Percentiles rank a stretch among this genome's conserved stretches.
Evolutionary conservation across 2,888 invertebrate genomes (phyloP).

Genomic region (Heliconius cydno): DNA sequence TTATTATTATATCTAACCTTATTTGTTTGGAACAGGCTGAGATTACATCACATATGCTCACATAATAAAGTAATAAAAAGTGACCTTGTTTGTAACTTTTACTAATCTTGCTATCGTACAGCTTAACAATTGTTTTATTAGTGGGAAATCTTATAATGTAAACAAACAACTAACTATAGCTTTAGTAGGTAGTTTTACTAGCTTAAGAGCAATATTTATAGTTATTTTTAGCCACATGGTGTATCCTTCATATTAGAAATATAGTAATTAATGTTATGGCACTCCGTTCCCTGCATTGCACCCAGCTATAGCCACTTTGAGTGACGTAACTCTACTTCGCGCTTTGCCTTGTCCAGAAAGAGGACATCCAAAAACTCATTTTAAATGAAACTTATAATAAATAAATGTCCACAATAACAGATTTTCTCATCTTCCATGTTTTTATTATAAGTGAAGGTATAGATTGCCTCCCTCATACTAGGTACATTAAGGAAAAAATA

Average conservation of each 20-base stretch:
- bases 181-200: background rate
- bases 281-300: too few species aligned
- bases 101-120: background rate
- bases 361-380: too few species aligned
- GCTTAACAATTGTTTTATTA: background rate
- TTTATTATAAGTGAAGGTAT: too few species aligned
- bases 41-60: background rate
- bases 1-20: background rate
- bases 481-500: too few species aligned
- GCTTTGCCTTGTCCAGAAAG: background rate
- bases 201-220: background rate
- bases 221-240: too few species aligned
- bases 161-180: background rate
- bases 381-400: too few species aligned
- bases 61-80: background rate
- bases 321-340: background rate
- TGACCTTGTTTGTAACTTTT: slow-evolving; percentile 10
- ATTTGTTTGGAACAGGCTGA: background rate
- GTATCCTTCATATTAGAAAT: too few species aligned
- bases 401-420: too few species aligned
- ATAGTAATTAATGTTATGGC: too few species aligned
- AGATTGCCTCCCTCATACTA: too few species aligned
- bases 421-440: too few species aligned
- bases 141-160: background rate
- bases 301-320: too few species aligned